phyloP scores from a whole-genome alignment of 2,797 vertebrate species.

The Pachyuromys duprasi region DNA sequence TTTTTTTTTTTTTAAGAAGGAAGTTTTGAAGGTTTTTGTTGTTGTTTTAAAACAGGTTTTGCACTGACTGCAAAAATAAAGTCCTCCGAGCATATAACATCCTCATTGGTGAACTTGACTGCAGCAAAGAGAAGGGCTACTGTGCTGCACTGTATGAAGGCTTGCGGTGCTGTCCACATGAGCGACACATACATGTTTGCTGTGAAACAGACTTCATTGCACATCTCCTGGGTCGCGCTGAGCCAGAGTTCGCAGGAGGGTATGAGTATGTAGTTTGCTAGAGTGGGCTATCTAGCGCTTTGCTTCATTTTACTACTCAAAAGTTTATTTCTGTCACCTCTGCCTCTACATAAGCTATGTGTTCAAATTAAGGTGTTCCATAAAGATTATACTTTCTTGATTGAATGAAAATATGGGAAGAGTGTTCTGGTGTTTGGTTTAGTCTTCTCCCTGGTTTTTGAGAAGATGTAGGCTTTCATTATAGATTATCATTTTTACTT shows the following conservation, averaged over 20 bases:
- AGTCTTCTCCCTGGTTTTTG: slow-evolving; percentile 68
- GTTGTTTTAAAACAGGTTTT: slow-evolving; percentile 90
- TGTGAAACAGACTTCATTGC: slow-evolving; percentile 98
- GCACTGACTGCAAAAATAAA: slow-evolving; percentile 98
- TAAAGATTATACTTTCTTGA: slow-evolving; percentile 43
- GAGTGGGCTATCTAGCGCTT: slow-evolving; percentile 93
- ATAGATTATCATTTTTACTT: slow-evolving; percentile 75
- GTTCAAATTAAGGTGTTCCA: not conserved
- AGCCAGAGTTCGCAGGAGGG: slow-evolving; percentile 97
- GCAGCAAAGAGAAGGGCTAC: slow-evolving; percentile 97
- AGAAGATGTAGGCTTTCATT: slow-evolving; percentile 67
- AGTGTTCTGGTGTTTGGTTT: slow-evolving; percentile 58
- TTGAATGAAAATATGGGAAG: slow-evolving; percentile 49
- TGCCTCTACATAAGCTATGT: slow-evolving; percentile 50
- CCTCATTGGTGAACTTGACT: slow-evolving; percentile 96
- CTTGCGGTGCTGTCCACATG: slow-evolving; percentile 96
- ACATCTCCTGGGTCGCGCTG: slow-evolving; percentile 96
- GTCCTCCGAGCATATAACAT: slow-evolving; percentile 98
- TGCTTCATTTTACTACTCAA: slow-evolving; percentile 86
- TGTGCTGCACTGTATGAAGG: slow-evolving; percentile 97
- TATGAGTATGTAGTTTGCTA: slow-evolving; percentile 95
- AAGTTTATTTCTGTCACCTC: slow-evolving; percentile 80
- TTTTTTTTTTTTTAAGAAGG: no score
- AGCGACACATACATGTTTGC: slow-evolving; percentile 97
- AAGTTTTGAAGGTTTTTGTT: slow-evolving; percentile 50